A percentile compares a stretch with the other conserved stretches of the same genome.
These are phyloP conservation scores for Cephus nigrinus DNA, from an alignment of 2,888 invertebrate species.

Conservation along the genomic window DNA sequence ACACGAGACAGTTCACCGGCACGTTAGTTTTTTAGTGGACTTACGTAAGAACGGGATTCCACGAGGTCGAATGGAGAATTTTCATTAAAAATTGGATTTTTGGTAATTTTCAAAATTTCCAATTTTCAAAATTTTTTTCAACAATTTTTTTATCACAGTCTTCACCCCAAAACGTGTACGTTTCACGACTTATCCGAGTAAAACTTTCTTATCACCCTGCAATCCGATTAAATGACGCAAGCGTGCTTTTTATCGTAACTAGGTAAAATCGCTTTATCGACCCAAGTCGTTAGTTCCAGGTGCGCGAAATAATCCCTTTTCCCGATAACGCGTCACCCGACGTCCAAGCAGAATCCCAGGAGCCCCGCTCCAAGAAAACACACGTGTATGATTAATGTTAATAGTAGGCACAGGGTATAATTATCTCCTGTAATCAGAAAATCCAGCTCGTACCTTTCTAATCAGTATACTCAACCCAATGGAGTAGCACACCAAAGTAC, in stretches of 20 bases:
- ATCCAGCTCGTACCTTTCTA: constrained; percentile 39
- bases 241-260: background rate
- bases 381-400: constrained; percentile 42
- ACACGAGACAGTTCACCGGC: background rate
- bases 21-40: background rate
- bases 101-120: no score
- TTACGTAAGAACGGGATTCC: background rate
- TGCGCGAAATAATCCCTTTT: background rate
- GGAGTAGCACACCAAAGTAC: background rate
- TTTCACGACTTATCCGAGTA: background rate
- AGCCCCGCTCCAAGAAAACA: constrained; percentile 8
- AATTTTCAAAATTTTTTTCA: background rate
- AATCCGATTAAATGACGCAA: background rate
- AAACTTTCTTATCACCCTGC: background rate
- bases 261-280: background rate
- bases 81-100: no score
- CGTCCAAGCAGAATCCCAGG: background rate
- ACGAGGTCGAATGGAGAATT: background rate
- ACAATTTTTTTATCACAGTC: background rate
- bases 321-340: background rate
- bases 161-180: background rate
- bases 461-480: constrained; percentile 20
- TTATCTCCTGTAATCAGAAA: constrained; percentile 41
- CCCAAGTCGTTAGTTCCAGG: background rate
- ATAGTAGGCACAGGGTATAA: constrained; percentile 39